Percentiles rank a stretch among this genome's conserved stretches.
phyloP scores from a whole-genome alignment of 2,797 vertebrate species.

The Danio aesculapii region DNA sequence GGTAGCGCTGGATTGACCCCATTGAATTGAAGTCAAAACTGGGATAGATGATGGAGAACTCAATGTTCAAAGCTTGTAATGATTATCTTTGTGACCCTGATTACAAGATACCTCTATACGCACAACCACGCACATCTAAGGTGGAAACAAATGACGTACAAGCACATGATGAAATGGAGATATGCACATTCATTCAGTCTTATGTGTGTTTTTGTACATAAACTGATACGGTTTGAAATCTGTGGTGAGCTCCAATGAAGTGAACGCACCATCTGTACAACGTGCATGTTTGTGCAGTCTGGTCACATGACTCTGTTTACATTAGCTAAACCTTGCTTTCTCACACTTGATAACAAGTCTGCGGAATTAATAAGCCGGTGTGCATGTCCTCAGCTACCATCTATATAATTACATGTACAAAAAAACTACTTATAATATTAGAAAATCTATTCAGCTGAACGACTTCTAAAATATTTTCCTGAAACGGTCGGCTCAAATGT shows the following conservation, averaged over 20 bases:
- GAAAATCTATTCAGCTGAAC: neutral
- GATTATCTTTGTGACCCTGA: slow-evolving; percentile 31
- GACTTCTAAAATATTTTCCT: neutral
- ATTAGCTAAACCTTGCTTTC: slow-evolving; percentile 24
- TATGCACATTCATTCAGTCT: neutral
- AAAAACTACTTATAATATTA: neutral
- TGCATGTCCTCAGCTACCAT: neutral
- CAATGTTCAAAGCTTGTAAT: slow-evolving; percentile 16
- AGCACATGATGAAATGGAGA: neutral
- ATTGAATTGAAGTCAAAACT: slow-evolving; percentile 11
- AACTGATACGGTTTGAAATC: neutral
- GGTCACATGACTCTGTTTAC: slow-evolving; percentile 30
- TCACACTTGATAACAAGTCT: neutral
- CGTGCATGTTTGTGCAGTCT: slow-evolving; percentile 1
- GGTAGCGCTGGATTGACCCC: neutral
- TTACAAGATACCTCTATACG: neutral
- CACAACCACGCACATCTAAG: neutral
- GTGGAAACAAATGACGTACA: neutral
- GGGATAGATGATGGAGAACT: slow-evolving; percentile 7
- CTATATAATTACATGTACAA: neutral
- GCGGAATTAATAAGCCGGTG: neutral
- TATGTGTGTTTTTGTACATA: neutral
- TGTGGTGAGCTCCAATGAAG: neutral
- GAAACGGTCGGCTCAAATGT: neutral
- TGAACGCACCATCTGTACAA: neutral